These are phyloP conservation scores for Gobius niger DNA, from an alignment of 2,113 vertebrate species.

Conservation along the genomic window DNA sequence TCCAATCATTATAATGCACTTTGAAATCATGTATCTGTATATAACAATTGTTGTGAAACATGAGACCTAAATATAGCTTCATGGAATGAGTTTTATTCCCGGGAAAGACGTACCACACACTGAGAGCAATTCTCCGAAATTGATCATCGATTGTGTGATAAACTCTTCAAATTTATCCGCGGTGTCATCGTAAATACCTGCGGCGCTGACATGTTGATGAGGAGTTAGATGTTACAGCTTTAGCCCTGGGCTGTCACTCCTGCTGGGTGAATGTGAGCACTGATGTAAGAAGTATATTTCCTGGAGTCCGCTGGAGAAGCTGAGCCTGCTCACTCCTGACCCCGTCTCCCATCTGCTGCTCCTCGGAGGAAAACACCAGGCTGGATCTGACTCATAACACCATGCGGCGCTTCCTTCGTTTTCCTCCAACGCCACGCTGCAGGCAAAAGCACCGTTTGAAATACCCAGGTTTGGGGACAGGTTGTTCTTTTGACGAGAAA, in stretches of 20 bases:
- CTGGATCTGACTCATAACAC: conserved; percentile 14
- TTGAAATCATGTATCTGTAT: no score
- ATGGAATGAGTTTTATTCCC: no score
- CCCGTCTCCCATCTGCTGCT: background rate
- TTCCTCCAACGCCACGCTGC: background rate
- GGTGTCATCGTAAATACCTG: conserved; percentile 1
- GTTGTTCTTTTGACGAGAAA: no score
- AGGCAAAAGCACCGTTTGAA: no score
- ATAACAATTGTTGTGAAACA: no score
- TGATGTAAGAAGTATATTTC: background rate
- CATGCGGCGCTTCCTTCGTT: conserved; percentile 1
- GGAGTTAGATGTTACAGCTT: background rate
- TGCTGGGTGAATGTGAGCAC: background rate
- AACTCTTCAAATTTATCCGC: background rate
- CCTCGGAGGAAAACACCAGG: background rate
- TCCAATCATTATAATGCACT: no score
- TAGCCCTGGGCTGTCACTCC: background rate
- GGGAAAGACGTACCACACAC: background rate
- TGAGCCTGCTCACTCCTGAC: background rate
- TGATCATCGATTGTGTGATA: background rate
- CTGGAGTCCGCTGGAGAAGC: background rate
- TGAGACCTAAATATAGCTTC: no score
- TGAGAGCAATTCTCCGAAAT: background rate
- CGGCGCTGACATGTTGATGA: background rate
- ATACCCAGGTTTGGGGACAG: no score